A percentile compares a stretch with the other conserved stretches of the same genome.
phyloP scores from a whole-genome alignment of 2,888 invertebrate species.

The Pandemis corylana region DNA sequence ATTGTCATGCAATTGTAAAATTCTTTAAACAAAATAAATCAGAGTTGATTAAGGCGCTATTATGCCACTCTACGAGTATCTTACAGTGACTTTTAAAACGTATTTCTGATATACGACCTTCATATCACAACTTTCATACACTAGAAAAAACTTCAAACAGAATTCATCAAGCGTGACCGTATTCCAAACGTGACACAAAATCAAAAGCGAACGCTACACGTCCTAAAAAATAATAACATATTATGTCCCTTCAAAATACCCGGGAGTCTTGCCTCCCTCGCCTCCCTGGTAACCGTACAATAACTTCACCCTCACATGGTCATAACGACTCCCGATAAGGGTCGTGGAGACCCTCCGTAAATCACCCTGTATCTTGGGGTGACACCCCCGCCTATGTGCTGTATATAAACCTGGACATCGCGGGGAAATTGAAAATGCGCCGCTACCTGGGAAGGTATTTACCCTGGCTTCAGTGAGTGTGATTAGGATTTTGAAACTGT shows the following conservation, averaged over 20 bases:
- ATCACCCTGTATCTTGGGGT: constrained; percentile 82
- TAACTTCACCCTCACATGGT: constrained; percentile 84
- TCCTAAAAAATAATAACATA: constrained; percentile 78
- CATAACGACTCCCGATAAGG: constrained; percentile 84
- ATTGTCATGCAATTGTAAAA: not conserved
- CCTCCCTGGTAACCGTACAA: constrained; percentile 66
- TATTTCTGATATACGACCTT: not conserved
- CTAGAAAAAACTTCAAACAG: not conserved
- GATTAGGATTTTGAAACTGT: not conserved
- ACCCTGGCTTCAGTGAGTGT: constrained; percentile 10
- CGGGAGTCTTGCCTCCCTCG: constrained; percentile 56
- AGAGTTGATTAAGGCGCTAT: too few species aligned
- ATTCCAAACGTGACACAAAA: constrained; percentile 51
- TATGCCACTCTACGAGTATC: too few species aligned
- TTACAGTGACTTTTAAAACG: too few species aligned
- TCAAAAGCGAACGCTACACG: constrained; percentile 67
- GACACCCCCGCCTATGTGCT: constrained; percentile 65
- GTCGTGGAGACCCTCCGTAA: constrained; percentile 80
- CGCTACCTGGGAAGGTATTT: constrained; percentile 28
- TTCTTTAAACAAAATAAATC: not conserved
- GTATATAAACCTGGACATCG: constrained; percentile 62
- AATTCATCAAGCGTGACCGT: not conserved
- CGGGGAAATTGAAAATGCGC: constrained; percentile 41
- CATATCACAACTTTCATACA: not conserved
- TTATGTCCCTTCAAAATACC: constrained; percentile 78